Evolutionary conservation across 2,888 invertebrate genomes (phyloP).

Genomic region (Eupithecia insigniata): DNA sequence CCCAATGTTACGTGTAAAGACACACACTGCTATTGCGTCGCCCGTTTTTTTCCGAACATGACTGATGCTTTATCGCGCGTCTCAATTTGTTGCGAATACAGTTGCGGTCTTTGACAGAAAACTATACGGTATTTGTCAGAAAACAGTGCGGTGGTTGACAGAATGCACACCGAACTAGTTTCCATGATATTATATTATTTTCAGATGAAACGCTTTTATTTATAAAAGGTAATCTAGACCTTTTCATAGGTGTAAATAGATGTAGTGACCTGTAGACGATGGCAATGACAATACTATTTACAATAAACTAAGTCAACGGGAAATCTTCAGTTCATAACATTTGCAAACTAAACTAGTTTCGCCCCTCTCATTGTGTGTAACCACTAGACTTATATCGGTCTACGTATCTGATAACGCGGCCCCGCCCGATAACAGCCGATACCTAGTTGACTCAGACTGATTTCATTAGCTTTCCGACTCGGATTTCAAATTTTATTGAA

Average conservation of each 20-base stretch:
- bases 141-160: neutral
- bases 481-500: slow-evolving; percentile 33
- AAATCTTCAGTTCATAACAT: slow-evolving; percentile 14
- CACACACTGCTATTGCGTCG: no score
- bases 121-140: neutral
- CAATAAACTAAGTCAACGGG: neutral
- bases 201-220: neutral
- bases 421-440: slow-evolving; percentile 71
- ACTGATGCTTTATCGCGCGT: no score
- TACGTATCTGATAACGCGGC: slow-evolving; percentile 75
- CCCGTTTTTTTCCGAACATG: no score
- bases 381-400: slow-evolving; percentile 38
- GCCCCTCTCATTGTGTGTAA: slow-evolving; percentile 35
- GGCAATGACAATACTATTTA: neutral
- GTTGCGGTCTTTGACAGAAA: no score
- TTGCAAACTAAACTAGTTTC: slow-evolving; percentile 29
- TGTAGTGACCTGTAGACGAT: neutral
- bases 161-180: neutral
- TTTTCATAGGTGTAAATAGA: neutral
- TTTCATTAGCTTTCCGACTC: slow-evolving; percentile 49
- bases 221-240: neutral
- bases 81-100: neutral
- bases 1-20: neutral
- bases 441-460: slow-evolving; percentile 71
- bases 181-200: neutral